Percentiles rank a stretch among this genome's conserved stretches.
Evolutionary conservation across 2,113 vertebrate genomes (phyloP).

Genomic region (Prinia subflava): DNA sequence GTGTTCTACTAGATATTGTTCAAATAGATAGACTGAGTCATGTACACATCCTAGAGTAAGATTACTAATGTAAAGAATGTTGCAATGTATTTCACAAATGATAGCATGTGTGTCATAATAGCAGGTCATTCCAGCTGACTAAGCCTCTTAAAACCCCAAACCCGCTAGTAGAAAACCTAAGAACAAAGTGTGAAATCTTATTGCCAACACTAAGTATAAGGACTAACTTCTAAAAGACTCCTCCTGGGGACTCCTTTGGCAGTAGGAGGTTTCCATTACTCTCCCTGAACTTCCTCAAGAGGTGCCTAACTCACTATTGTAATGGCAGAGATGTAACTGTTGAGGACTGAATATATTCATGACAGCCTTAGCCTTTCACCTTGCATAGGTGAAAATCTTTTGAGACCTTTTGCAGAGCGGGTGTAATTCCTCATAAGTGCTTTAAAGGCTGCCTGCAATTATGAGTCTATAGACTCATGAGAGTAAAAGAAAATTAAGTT

Average conservation of each 20-base stretch:
- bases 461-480: background rate
- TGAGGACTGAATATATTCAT: background rate
- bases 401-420: background rate
- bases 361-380: background rate
- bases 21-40: background rate
- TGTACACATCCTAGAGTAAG: background rate
- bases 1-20: background rate
- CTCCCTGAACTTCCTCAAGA: background rate
- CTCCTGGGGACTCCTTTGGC: background rate
- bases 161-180: background rate
- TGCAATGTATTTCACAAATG: background rate
- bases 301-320: background rate
- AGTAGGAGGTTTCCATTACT: background rate
- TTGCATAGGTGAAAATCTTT: background rate
- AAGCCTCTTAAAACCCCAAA: background rate
- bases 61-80: background rate
- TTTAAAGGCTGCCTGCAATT: background rate
- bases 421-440: background rate
- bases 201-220: background rate
- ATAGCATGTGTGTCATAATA: accelerated
- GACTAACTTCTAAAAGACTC: background rate
- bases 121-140: background rate
- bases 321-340: background rate
- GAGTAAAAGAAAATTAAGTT: background rate
- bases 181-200: background rate